Evolutionary conservation across 1,140 invertebrate genomes (phyloP).

Genomic region (Trichonephila clavipes): DNA sequence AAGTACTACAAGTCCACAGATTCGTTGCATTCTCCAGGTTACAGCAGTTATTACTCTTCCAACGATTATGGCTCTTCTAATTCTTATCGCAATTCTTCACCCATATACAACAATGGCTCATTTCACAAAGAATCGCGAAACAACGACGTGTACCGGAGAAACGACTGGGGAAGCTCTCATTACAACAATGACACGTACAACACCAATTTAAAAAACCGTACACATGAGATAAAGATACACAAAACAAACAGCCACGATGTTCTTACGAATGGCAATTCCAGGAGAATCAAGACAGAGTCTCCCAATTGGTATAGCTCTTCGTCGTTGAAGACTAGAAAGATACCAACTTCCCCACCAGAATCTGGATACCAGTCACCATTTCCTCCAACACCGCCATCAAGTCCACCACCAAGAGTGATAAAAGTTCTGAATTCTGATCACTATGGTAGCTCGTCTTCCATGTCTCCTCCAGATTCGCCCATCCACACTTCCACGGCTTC

Average conservation of each 20-base stretch:
- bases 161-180: slow-evolving; percentile 36
- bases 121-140: slow-evolving; percentile 45
- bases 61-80: slow-evolving; percentile 63
- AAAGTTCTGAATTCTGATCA: slow-evolving; percentile 68
- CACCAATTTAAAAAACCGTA: slow-evolving; percentile 27
- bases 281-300: not conserved
- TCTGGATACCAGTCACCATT: slow-evolving; percentile 73
- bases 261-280: slow-evolving; percentile 42
- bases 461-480: slow-evolving; percentile 68
- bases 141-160: not conserved
- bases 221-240: slow-evolving; percentile 58
- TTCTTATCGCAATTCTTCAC: slow-evolving; percentile 28
- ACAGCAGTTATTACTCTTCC: slow-evolving; percentile 68
- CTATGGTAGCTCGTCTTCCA: slow-evolving; percentile 71
- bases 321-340: slow-evolving; percentile 61
- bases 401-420: slow-evolving; percentile 68
- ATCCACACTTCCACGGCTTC: slow-evolving; percentile 47
- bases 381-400: slow-evolving; percentile 70
- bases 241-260: slow-evolving; percentile 54
- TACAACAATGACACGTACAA: slow-evolving; percentile 46
- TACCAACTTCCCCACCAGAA: slow-evolving; percentile 72
- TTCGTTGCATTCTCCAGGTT: slow-evolving; percentile 66
- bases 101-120: slow-evolving; percentile 68
- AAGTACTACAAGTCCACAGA: slow-evolving; percentile 73
- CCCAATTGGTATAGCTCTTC: slow-evolving; percentile 45